Base-by-base conservation (phyloP, 2,797 vertebrate genomes). In the Leptatherina wallacei region DNA sequence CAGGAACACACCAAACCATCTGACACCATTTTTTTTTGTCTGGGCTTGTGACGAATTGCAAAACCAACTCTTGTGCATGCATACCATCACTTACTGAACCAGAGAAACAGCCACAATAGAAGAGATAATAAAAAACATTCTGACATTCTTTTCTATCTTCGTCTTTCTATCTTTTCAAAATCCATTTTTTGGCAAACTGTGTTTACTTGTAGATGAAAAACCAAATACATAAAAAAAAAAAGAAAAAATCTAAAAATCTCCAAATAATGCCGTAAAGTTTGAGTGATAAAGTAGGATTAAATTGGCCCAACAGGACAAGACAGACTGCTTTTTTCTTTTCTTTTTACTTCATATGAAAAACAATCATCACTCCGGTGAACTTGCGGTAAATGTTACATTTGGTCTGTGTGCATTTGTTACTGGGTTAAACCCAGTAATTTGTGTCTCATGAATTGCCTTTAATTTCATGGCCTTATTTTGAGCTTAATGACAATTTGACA, bases 391-490 rank as follows among this genome's bases (percentile, higher is more conserved):
- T 30, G 24, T 38, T 29, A 66, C n/a, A 32, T 52, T 32, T 5
- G 22, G 20, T 54, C 38, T 13, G 38, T 4, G 38, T 40, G 13
- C 42, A 18, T 44, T 13, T 44, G 42, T 18, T 18, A 44, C 42
- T 13, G 16, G 18, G 18, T 44, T 44, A 44, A 18, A 44, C 16
- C 4, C 38, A 12, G 22, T 22, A 24, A 40, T 63, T 61, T 18
- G 16, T 11, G 1, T 67, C 18, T 68, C 36, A 29, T 52, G 10
- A 75, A 65, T 3, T 11, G n/a, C 4, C 49, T 42, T 56, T 73
- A 33, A 79, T 73, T 77, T 68, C 32, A 30, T 60, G 14, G 10
- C 33, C 3, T 69, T 71, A 60, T 67, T 73, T 49, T 47, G 36
- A 61, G 10, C 35, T 71, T 52, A 69, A 61, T 61, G 40, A 40